A percentile compares a stretch with the other conserved stretches of the same genome.
These are phyloP conservation scores for Bagarius yarrelli DNA, from an alignment of 2,113 vertebrate genomes.

Conservation along the genomic window DNA sequence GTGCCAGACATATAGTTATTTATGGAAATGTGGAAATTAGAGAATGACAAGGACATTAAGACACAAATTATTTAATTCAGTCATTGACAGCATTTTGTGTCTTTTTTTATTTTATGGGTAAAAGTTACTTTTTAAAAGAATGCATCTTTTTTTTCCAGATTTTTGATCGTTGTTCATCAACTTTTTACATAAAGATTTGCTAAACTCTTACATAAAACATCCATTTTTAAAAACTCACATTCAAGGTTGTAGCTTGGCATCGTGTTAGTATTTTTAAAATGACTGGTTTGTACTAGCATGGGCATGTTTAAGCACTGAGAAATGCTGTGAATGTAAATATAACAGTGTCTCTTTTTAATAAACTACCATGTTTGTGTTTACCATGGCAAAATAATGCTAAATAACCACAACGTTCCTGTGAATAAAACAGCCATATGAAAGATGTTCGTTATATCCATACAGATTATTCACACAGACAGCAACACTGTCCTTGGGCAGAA, in stretches of 20 bases:
- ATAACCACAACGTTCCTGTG: neutral
- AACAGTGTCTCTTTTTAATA: no score
- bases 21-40: neutral
- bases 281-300: neutral
- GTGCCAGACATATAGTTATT: neutral
- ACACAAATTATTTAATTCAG: no score
- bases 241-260: neutral
- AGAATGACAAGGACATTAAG: no score
- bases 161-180: neutral
- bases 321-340: neutral
- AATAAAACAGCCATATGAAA: neutral
- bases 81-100: neutral
- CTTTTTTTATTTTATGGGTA: neutral
- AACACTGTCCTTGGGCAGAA: conserved; percentile 88
- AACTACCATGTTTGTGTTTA: neutral
- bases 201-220: neutral
- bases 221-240: neutral
- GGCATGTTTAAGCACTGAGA: neutral
- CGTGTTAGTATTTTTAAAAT: neutral
- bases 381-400: neutral
- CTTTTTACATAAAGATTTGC: neutral
- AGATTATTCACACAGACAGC: conserved; percentile 90
- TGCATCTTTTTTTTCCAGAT: no score
- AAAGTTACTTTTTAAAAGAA: neutral
- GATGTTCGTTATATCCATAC: conserved; percentile 1